Evolutionary conservation across 2,797 vertebrate species (phyloP).

Genomic region (Chloroceryle inda): DNA sequence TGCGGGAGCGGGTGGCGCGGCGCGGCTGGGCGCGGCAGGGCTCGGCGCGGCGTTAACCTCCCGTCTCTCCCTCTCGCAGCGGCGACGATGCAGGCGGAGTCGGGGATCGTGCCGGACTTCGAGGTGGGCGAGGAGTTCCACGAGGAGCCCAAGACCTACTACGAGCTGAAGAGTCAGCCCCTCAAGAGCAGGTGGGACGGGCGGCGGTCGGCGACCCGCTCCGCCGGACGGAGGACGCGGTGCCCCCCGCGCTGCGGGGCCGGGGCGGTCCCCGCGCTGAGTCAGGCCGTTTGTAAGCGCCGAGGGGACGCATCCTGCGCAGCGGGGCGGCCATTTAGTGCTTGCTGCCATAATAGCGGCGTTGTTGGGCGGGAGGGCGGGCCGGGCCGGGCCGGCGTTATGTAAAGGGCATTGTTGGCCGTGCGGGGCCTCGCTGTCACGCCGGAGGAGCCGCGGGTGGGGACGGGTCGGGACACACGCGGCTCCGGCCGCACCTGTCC

Average conservation of each 20-base stretch:
- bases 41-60: background rate
- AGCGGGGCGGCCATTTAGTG: conserved; percentile 35
- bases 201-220: background rate
- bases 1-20: background rate
- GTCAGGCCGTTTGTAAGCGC: background rate
- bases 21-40: background rate
- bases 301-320: background rate
- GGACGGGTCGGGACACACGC: no score
- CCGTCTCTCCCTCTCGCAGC: conserved; percentile 10
- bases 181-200: conserved; percentile 93
- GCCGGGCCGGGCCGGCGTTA: conserved; percentile 38
- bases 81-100: conserved; percentile 92
- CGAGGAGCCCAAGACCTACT: conserved; percentile 96
- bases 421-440: conserved; percentile 15
- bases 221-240: background rate
- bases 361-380: conserved; percentile 44
- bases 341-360: conserved; percentile 37
- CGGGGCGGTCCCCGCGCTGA: background rate
- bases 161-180: conserved; percentile 97
- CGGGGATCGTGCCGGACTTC: conserved; percentile 96
- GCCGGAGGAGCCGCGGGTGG: background rate
- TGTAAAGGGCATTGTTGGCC: conserved; percentile 66
- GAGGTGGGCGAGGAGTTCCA: conserved; percentile 94
- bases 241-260: background rate
- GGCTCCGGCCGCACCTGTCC: background rate